A percentile compares a stretch with the other conserved stretches of the same genome.
Evolutionary conservation across 2,888 invertebrate genomes (phyloP).

Genomic region (Meiosimyza decipiens): DNA sequence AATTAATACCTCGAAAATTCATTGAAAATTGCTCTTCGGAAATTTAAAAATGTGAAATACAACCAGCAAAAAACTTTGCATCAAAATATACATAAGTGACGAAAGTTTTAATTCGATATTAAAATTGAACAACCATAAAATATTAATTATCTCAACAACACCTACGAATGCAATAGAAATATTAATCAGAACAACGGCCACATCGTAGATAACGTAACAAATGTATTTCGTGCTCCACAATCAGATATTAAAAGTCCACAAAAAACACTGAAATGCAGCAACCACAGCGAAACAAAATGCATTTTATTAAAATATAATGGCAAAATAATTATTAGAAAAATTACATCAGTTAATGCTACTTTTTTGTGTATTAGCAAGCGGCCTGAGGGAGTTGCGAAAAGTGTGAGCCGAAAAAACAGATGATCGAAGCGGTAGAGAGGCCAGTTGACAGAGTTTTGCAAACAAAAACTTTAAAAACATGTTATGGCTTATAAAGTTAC

Average conservation of each 20-base stretch:
- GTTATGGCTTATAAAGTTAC: no score
- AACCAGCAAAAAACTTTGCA: no score
- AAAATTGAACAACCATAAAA: not conserved
- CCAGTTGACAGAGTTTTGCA: no score
- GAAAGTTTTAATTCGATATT: not conserved
- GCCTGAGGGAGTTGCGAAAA: not conserved
- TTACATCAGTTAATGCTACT: not conserved
- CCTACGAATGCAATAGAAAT: not conserved
- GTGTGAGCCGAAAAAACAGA: not conserved
- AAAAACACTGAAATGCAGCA: constrained; percentile 31
- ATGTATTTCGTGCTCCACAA: constrained; percentile 47
- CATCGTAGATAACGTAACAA: constrained; percentile 35
- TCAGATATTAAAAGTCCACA: constrained; percentile 44
- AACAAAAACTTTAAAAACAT: no score
- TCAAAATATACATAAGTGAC: no score
- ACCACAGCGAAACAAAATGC: constrained; percentile 27
- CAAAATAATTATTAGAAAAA: constrained; percentile 25
- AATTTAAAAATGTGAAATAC: no score
- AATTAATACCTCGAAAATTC: no score
- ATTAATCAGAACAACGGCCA: constrained; percentile 27
- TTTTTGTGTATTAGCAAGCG: not conserved
- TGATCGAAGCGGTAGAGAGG: not conserved
- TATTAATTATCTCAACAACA: constrained; percentile 26
- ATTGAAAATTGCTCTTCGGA: no score
- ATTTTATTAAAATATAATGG: constrained; percentile 25